Base-by-base conservation (phyloP, 2,888 invertebrate species). In the Tetranychus piercei region DNA sequence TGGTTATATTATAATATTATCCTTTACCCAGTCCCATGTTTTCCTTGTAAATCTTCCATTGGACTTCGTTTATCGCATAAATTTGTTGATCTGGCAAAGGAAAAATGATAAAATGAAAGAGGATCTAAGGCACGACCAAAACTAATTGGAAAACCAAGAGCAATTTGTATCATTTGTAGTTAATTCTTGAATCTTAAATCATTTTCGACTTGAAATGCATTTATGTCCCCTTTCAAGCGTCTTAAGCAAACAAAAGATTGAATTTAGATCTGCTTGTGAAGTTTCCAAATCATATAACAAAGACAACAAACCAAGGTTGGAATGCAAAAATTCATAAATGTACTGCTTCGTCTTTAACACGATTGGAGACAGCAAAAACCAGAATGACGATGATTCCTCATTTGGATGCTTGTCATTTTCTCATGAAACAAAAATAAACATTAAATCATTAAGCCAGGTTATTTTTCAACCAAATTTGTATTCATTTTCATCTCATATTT, bases 401-500 rank as follows among this genome's bases (percentile, higher is more conserved):
- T 15, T 55, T 55, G 55, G 15, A 15, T 15, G 15, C 15, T 15
- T 3, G 7, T 55, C 55, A 7, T 55, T 55, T 55, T 55, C 55
- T 55, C 15, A 2, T 9, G 55, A 55, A 55, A 55, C 15, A 55
- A 55, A 55, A 55, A 55, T 55, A 55, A 55, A 55, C 11, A 15
- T 55, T 9, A 55, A 55, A 55, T 55, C 11, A 55, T 55, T n/a
- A 69, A n/a, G 34, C 34, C 34, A 34, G 34, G 34, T 34, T 34
- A 34, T 34, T 34, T 34, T 34, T 34, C 34, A 34, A 34, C 34
- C 34, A 34, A 34, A 34, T 34, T 34, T 34, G 34, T 34, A 34
- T 34, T 34, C 34, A 34, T 34, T 34, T 34, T 34, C 34, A 34
- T 11, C 4, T 34, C 34, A 76, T 55, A 76, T 69, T 64, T 74